Evolutionary conservation across 2,797 vertebrate species (phyloP).

Genomic region (Amblyraja radiata): DNA sequence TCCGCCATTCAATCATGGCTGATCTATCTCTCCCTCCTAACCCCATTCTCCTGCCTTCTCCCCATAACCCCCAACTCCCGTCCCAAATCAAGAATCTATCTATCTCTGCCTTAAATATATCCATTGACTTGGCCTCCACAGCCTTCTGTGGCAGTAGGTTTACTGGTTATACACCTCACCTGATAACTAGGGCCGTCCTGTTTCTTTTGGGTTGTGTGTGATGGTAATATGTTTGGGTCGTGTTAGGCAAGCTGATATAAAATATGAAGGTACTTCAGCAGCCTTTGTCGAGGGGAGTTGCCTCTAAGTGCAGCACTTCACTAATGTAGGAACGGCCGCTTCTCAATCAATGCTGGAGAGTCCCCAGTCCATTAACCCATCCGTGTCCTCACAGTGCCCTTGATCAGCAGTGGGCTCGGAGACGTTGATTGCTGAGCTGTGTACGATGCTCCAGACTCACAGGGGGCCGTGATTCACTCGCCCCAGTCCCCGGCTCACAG

Average conservation of each 20-base stretch:
- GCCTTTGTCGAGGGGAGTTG: neutral
- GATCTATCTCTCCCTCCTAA: too few species aligned
- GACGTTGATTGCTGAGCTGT: neutral
- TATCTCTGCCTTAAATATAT: too few species aligned
- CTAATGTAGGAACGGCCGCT: neutral
- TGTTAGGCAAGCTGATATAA: neutral
- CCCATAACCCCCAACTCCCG: too few species aligned
- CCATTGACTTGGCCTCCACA: too few species aligned
- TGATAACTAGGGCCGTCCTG: too few species aligned
- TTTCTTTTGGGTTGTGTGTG: neutral
- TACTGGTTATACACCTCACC: too few species aligned
- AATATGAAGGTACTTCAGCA: neutral
- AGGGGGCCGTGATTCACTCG: neutral
- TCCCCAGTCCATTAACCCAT: neutral
- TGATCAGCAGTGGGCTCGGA: neutral
- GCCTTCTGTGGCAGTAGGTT: too few species aligned
- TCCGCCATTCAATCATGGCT: too few species aligned
- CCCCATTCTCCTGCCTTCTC: too few species aligned
- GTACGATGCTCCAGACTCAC: neutral
- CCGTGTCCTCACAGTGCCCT: neutral
- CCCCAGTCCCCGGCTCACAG: neutral
- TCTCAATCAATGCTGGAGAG: neutral
- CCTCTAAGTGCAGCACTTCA: neutral
- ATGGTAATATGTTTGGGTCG: neutral
- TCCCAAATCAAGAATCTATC: too few species aligned